These are phyloP conservation scores for Otolemur garnettii DNA, from an alignment of 2,113 vertebrate genomes.

Conservation along the genomic window DNA sequence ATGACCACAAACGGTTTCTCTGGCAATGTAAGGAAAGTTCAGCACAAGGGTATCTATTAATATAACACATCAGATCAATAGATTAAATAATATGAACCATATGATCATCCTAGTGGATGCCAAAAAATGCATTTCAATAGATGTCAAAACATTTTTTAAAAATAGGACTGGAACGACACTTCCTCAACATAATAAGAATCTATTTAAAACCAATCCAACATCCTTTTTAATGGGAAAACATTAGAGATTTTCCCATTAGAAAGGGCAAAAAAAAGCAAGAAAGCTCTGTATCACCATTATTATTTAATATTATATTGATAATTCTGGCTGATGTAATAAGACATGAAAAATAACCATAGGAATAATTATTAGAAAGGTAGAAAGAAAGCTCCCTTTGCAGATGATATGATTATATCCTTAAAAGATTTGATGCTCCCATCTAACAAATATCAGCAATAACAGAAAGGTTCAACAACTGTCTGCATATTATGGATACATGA, in stretches of 20 bases:
- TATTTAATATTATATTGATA: slow-evolving; percentile 48
- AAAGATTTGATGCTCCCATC: slow-evolving; percentile 12
- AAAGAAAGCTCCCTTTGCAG: slow-evolving; percentile 7
- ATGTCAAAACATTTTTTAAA: slow-evolving; percentile 71
- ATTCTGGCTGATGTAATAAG: slow-evolving; percentile 70
- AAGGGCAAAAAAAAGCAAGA: neutral
- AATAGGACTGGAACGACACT: slow-evolving; percentile 51
- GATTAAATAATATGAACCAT: slow-evolving; percentile 73
- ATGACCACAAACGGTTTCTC: slow-evolving; percentile 64
- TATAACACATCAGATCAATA: slow-evolving; percentile 60
- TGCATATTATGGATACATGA: neutral
- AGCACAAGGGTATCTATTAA: slow-evolving; percentile 74
- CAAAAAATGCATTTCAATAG: slow-evolving; percentile 68
- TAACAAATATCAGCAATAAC: neutral
- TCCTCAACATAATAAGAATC: slow-evolving; percentile 61
- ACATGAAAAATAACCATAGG: slow-evolving; percentile 76
- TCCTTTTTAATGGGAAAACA: slow-evolving; percentile 38
- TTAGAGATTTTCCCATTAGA: slow-evolving; percentile 17
- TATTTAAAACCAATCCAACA: slow-evolving; percentile 64
- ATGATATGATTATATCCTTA: neutral
- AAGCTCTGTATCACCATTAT: neutral
- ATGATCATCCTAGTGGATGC: slow-evolving; percentile 43
- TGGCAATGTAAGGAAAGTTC: slow-evolving; percentile 60
- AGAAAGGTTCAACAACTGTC: slow-evolving; percentile 43
- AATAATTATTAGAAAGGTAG: slow-evolving; percentile 23